These are phyloP conservation scores for Coregonus suidteri DNA, from an alignment of 2,797 vertebrate genomes.

Conservation along the genomic window DNA sequence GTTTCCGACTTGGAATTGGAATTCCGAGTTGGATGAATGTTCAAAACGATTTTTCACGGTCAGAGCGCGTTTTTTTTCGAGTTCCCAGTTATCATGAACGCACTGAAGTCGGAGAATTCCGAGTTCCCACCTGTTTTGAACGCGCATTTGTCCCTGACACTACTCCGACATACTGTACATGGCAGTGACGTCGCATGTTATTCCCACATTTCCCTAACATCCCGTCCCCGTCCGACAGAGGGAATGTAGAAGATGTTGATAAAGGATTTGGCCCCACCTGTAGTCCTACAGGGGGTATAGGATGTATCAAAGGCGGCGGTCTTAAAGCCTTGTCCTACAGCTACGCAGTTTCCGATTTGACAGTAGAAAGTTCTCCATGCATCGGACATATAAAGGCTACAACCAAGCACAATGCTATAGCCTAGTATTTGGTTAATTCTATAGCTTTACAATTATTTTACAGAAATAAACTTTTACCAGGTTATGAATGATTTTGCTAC, in stretches of 20 bases:
- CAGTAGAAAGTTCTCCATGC: background rate
- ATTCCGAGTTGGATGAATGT: too few species aligned
- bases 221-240: background rate
- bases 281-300: background rate
- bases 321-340: background rate
- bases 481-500: background rate
- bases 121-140: too few species aligned
- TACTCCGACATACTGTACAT: conserved; percentile 21
- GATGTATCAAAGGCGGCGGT: background rate
- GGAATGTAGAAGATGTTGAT: conserved; percentile 2
- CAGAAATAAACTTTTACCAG: background rate
- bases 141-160: conserved; percentile 14
- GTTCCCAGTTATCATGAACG: too few species aligned
- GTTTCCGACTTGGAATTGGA: too few species aligned
- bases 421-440: background rate
- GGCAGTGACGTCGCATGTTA: conserved; percentile 37
- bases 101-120: too few species aligned
- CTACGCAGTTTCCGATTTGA: conserved; percentile 3
- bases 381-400: background rate
- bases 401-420: background rate
- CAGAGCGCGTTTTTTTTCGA: too few species aligned
- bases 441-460: background rate
- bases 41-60: too few species aligned
- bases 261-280: background rate
- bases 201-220: conserved; percentile 18